Conservation (phyloP, 2,888 invertebrate genomes). For the Teleogryllus oceanicus region DNA sequence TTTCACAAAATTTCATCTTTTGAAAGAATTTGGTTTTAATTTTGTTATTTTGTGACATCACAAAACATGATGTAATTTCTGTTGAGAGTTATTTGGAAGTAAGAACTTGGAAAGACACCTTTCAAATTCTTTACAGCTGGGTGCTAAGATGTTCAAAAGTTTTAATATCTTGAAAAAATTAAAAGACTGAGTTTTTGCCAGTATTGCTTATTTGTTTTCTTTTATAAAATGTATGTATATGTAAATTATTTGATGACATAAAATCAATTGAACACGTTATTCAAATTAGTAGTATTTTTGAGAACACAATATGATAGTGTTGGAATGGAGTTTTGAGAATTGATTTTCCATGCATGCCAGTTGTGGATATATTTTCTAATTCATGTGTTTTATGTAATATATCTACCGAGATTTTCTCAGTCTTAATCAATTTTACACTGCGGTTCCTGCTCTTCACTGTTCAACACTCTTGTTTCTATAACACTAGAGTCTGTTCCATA, state of each 20-base stretch:
- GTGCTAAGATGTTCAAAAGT: neutral
- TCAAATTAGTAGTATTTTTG: neutral
- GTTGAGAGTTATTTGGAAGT: too few species aligned
- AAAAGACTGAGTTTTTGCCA: conserved; percentile 33
- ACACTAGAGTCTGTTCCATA: conserved; percentile 30
- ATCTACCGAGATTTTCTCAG: neutral
- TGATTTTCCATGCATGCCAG: too few species aligned
- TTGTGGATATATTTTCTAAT: too few species aligned
- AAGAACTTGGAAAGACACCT: too few species aligned
- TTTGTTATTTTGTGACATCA: too few species aligned
- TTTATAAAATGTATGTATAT: conserved; percentile 21
- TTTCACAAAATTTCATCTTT: too few species aligned
- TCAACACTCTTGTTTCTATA: conserved; percentile 20
- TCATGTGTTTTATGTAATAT: neutral
- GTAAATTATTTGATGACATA: neutral
- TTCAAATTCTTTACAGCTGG: neutral
- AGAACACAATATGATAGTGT: too few species aligned
- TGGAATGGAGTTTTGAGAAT: too few species aligned
- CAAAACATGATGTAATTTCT: too few species aligned
- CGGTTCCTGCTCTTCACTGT: conserved; percentile 6
- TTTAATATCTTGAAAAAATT: neutral
- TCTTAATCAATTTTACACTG: neutral
- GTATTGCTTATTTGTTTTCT: conserved; percentile 29
- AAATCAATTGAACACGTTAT: neutral
- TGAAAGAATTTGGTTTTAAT: too few species aligned